Evolutionary conservation across 1,140 invertebrate genomes (phyloP), one percentile per base, ranked within the genome.

Genomic region (Drosophila persimilis): DNA sequence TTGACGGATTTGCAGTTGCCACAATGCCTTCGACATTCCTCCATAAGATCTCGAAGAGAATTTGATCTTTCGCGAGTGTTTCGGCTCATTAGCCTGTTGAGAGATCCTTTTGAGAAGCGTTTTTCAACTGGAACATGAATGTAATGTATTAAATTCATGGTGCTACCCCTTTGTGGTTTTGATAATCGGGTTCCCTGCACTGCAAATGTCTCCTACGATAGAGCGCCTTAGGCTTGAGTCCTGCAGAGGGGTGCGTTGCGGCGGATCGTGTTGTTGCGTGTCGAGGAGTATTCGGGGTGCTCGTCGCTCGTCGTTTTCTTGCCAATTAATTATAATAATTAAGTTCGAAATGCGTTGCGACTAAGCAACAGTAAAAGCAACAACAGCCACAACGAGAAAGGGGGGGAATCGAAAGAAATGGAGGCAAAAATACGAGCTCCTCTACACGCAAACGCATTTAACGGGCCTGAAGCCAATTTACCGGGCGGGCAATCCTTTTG

Each of bases 291-390:
- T 72, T 66, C 39, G 41, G 29, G 35, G 35, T 13, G 43, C 17
- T 24, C 39, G 20, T 15, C 3, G 35, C 41, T 46, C 64, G 53
- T 85, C 52, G 67, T 71, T 85, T 80, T 81, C 63, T 85, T 84
- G 80, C 80, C 80, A 84, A 84, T 81, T 81, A 81, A 81, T 84
- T 84, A 84, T 85, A 85, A 84, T 84, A 84, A 84, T 84, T 84
- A 85, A 84, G 80, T 84, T 85, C 78, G 72, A 84, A 84, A 84
- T 85, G 80, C 80, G 76, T 85, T 84, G 80, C 80, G 80, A 76
- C 80, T 77, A 73, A 80, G 73, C 80, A 85, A 80, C 80, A 69
- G 74, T 56, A 73, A 76, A 50, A 72, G 67, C 24, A 62, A 66
- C 59, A 73, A 61, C 57, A 56, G 6, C 24, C 64, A 51, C 44